These are phyloP conservation scores for Pocillopora grandis DNA, from an alignment of 92 coral and sea anemone species.

Conservation along the genomic window DNA sequence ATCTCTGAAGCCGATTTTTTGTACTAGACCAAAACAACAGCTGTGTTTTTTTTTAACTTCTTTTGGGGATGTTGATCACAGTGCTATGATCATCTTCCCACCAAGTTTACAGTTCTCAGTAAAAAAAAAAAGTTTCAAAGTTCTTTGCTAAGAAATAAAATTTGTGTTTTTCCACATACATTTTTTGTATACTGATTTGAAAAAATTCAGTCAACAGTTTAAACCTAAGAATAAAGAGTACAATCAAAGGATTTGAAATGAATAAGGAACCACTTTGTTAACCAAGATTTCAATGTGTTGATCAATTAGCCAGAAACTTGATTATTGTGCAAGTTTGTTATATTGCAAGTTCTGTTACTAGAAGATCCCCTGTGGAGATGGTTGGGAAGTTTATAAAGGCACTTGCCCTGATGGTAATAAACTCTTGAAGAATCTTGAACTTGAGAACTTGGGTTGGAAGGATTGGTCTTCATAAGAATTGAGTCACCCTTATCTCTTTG, in stretches of 20 bases:
- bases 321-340: no score
- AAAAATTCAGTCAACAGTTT: background rate
- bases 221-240: no score
- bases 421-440: background rate
- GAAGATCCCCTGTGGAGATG: background rate
- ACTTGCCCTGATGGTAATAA: slow-evolving; percentile 28
- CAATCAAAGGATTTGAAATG: no score
- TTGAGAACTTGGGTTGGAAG: background rate
- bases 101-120: background rate
- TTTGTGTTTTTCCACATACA: background rate
- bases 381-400: background rate
- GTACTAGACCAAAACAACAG: no score
- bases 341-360: no score
- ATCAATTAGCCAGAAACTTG: no score
- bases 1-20: background rate
- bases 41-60: background rate
- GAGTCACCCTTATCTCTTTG: no score
- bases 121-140: no score
- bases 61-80: background rate
- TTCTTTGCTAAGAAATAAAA: background rate
- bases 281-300: no score
- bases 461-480: no score
- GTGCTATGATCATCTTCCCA: background rate
- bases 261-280: no score
- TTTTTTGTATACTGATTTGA: background rate